These are phyloP conservation scores for Thalassophryne amazonica DNA, from an alignment of 2,797 vertebrate genomes.

Conservation along the genomic window DNA sequence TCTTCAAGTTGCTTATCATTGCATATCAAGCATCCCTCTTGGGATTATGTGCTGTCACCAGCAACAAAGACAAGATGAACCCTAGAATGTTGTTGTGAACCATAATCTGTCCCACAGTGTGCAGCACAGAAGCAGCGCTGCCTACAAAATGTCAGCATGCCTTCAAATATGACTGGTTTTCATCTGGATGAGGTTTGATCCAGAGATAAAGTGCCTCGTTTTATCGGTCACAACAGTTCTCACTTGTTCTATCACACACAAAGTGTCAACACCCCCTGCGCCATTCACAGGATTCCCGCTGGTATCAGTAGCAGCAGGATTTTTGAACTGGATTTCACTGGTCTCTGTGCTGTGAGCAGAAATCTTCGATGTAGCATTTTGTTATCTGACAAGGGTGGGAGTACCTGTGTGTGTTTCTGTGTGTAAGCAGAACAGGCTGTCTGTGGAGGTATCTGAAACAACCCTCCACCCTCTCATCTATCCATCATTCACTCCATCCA, in stretches of 20 bases:
- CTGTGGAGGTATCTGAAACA: too few species aligned
- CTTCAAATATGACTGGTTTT: slow-evolving; percentile 51
- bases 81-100: slow-evolving; percentile 17
- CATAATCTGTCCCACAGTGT: slow-evolving; percentile 6
- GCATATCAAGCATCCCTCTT: slow-evolving; percentile 25
- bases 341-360: slow-evolving; percentile 52
- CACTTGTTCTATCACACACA: slow-evolving; percentile 58
- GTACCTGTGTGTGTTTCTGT: slow-evolving; percentile 5
- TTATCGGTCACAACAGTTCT: slow-evolving; percentile 67
- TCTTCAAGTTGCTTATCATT: too few species aligned
- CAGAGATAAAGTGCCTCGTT: slow-evolving; percentile 59
- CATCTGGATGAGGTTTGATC: slow-evolving; percentile 59
- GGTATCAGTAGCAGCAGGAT: slow-evolving; percentile 57
- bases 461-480: slow-evolving; percentile 17
- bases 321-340: slow-evolving; percentile 61
- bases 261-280: slow-evolving; percentile 24
- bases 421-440: neutral
- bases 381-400: slow-evolving; percentile 56
- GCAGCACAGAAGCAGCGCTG: slow-evolving; percentile 19
- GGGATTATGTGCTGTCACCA: slow-evolving; percentile 28
- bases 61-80: slow-evolving; percentile 26
- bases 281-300: slow-evolving; percentile 50
- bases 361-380: slow-evolving; percentile 63
- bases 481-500: slow-evolving; percentile 15
- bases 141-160: slow-evolving; percentile 41